Evolutionary conservation across 2,888 invertebrate species (phyloP).

Genomic region (Apamea anceps): DNA sequence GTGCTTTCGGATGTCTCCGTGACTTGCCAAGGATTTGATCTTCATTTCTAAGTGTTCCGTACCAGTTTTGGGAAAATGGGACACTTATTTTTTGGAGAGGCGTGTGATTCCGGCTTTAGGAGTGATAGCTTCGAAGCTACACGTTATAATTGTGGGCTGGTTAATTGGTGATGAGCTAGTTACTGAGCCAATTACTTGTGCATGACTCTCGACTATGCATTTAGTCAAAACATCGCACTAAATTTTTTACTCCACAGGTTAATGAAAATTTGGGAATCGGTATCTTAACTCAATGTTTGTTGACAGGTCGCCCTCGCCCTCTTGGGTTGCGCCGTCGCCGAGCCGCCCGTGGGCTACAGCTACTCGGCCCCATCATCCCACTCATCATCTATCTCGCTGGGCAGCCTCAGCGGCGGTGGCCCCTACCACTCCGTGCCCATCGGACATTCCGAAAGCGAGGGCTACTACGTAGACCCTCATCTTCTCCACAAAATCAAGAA

Average conservation of each 20-base stretch:
- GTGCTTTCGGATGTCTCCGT: constrained; percentile 32
- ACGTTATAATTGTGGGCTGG: constrained; percentile 11
- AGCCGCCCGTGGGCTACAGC: constrained; percentile 94
- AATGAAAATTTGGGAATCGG: constrained; percentile 13
- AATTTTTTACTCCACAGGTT: constrained; percentile 38
- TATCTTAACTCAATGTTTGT: constrained; percentile 51
- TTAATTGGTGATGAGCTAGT: constrained; percentile 11
- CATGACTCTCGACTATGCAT: not conserved
- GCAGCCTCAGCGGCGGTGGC: constrained; percentile 92
- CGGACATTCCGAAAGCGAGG: constrained; percentile 94
- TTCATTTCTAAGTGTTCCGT: constrained; percentile 34
- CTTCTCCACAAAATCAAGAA: constrained; percentile 95
- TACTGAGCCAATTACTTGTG: not conserved
- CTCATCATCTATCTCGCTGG: constrained; percentile 90
- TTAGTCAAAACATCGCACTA: not conserved
- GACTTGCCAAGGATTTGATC: constrained; percentile 42
- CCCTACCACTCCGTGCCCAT: constrained; percentile 94
- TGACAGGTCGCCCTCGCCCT: constrained; percentile 92
- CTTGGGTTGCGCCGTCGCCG: constrained; percentile 94
- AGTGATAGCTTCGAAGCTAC: constrained; percentile 60
- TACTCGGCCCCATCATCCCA: constrained; percentile 84
- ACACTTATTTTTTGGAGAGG: constrained; percentile 30
- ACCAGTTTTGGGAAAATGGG: constrained; percentile 29
- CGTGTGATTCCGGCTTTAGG: constrained; percentile 6
- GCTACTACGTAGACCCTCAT: constrained; percentile 94